phyloP scores from a whole-genome alignment of 2,113 vertebrate genomes.

The Cepphus grylle region DNA sequence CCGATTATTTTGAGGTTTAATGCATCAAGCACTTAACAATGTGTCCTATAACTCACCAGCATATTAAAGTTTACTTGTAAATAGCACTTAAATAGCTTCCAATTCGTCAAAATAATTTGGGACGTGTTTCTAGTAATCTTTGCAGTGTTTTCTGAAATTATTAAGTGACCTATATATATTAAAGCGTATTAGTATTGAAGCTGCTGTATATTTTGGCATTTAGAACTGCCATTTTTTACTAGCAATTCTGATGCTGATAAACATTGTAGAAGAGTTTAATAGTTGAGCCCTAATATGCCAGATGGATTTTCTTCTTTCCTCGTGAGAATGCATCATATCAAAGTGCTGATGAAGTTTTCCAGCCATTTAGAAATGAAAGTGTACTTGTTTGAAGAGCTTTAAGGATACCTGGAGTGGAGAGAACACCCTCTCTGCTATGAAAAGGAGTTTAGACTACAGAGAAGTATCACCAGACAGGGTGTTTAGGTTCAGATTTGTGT shows the following conservation, averaged over 20 bases:
- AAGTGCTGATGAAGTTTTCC: conserved; percentile 2
- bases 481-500: background rate
- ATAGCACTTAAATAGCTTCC: background rate
- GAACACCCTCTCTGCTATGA: background rate
- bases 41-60: background rate
- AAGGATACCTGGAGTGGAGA: background rate
- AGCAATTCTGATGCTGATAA: conserved; percentile 12
- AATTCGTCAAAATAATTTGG: conserved; percentile 35
- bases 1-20: background rate
- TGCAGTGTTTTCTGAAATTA: background rate
- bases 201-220: conserved; percentile 1
- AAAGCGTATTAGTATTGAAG: background rate
- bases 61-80: background rate
- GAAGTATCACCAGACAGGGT: background rate
- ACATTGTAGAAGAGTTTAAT: background rate
- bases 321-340: background rate
- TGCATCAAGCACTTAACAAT: background rate
- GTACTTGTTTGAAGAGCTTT: background rate
- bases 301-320: conserved; percentile 27
- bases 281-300: background rate
- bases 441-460: background rate
- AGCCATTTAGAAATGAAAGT: background rate
- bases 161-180: background rate
- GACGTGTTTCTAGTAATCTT: background rate
- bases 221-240: conserved; percentile 28